Evolutionary conservation across 2,888 invertebrate species (phyloP).

Genomic region (Patella ulyssiponensis): DNA sequence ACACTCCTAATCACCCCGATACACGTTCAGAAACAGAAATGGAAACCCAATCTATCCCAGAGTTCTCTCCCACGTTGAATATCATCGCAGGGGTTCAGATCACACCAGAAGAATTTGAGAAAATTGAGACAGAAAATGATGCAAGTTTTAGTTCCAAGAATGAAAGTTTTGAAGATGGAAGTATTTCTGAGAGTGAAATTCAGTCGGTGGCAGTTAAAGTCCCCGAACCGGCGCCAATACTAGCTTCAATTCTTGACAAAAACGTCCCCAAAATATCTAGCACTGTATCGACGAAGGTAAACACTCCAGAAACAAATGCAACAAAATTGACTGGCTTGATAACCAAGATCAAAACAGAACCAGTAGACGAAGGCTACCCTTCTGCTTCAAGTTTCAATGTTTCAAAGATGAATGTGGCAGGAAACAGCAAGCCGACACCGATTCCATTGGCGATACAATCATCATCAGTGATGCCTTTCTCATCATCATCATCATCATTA

Average conservation of each 20-base stretch:
- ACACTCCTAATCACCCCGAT: too few species aligned
- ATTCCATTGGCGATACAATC: background rate
- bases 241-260: background rate
- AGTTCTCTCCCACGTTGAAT: too few species aligned
- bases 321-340: too few species aligned
- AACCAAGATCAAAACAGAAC: background rate
- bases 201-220: background rate
- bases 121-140: background rate
- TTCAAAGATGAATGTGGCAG: background rate
- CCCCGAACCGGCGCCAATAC: background rate
- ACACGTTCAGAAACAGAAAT: too few species aligned
- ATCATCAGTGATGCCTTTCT: background rate
- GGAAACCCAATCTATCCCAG: too few species aligned
- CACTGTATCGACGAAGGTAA: background rate
- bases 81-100: background rate
- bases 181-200: background rate
- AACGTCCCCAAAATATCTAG: background rate
- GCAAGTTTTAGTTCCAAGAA: background rate
- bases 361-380: background rate
- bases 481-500: background rate
- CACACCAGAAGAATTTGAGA: conserved; percentile 5
- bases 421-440: background rate
- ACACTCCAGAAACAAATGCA: background rate
- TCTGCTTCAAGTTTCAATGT: background rate
- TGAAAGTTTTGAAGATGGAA: background rate